Conservation (phyloP, 2,113 vertebrate genomes). For the Marcusenius ussheri region DNA sequence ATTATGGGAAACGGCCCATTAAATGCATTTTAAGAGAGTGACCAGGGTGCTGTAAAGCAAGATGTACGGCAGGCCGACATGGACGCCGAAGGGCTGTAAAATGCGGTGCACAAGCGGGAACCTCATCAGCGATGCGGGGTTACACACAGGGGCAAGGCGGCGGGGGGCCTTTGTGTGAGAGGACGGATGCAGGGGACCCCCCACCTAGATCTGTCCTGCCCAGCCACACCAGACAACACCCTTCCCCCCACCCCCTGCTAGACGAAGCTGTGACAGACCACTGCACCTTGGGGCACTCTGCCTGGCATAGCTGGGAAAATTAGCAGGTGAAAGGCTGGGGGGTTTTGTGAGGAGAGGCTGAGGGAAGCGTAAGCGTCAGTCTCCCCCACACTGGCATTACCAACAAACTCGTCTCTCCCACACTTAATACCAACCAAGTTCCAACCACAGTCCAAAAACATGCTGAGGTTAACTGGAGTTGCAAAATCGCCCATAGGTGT, state of each 20-base stretch:
- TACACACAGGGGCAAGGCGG: background rate
- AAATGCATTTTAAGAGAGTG: background rate
- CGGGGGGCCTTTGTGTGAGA: background rate
- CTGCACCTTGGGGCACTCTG: background rate
- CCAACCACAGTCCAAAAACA: background rate
- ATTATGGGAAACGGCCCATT: constrained; percentile 4
- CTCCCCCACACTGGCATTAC: background rate
- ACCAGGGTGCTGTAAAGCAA: background rate
- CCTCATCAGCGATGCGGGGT: background rate
- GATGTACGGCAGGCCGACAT: background rate
- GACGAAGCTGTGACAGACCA: background rate
- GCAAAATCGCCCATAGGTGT: too few species aligned
- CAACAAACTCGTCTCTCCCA: background rate
- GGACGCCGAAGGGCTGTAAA: background rate
- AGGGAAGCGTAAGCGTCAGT: background rate
- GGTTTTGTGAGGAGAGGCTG: background rate
- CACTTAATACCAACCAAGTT: too few species aligned
- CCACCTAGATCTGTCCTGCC: background rate
- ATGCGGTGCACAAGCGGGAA: background rate
- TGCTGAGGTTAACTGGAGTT: background rate
- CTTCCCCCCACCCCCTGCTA: background rate
- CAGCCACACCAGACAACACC: background rate
- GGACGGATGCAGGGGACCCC: background rate
- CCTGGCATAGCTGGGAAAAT: background rate
- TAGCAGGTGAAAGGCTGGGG: background rate